Evolutionary conservation across 2,888 invertebrate species (phyloP).

Genomic region (Idaea dimidiata): DNA sequence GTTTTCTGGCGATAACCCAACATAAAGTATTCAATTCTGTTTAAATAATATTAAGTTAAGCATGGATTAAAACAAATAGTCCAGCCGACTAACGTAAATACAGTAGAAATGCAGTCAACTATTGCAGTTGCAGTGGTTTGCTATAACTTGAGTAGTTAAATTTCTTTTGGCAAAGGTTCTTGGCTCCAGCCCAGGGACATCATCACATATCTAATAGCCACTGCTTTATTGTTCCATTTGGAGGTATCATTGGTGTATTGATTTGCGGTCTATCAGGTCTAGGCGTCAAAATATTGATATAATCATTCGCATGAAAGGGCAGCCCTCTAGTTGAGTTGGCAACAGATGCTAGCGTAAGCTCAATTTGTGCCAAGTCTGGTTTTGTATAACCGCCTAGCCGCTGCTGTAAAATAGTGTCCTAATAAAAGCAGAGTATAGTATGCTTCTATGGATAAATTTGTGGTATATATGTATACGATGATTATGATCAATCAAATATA

Average conservation of each 20-base stretch:
- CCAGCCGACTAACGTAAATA: neutral
- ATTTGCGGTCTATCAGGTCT: slow-evolving; percentile 17
- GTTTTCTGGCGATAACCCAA: slow-evolving; percentile 62
- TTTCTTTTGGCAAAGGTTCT: slow-evolving; percentile 46
- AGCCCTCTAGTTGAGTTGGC: slow-evolving; percentile 61
- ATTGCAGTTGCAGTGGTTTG: slow-evolving; percentile 24
- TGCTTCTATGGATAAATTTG: neutral
- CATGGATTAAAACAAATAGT: neutral
- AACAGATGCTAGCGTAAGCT: slow-evolving; percentile 56
- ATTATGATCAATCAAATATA: neutral
- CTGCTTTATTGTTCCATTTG: slow-evolving; percentile 40
- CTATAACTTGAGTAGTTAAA: slow-evolving; percentile 42
- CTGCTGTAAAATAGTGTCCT: slow-evolving; percentile 34
- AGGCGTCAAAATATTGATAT: slow-evolving; percentile 31
- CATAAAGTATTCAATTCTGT: slow-evolving; percentile 46
- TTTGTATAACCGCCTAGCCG: slow-evolving; percentile 43
- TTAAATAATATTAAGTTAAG: slow-evolving; percentile 33
- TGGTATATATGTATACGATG: neutral
- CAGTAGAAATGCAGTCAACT: slow-evolving; percentile 20
- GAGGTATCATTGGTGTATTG: slow-evolving; percentile 12
- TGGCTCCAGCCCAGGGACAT: slow-evolving; percentile 44
- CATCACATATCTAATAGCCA: slow-evolving; percentile 37
- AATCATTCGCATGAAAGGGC: slow-evolving; percentile 54
- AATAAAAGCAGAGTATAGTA: neutral
- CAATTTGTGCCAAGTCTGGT: slow-evolving; percentile 59